Evolutionary conservation across 2,888 invertebrate genomes (phyloP).

Genomic region (Malthinus seriepunctatus): DNA sequence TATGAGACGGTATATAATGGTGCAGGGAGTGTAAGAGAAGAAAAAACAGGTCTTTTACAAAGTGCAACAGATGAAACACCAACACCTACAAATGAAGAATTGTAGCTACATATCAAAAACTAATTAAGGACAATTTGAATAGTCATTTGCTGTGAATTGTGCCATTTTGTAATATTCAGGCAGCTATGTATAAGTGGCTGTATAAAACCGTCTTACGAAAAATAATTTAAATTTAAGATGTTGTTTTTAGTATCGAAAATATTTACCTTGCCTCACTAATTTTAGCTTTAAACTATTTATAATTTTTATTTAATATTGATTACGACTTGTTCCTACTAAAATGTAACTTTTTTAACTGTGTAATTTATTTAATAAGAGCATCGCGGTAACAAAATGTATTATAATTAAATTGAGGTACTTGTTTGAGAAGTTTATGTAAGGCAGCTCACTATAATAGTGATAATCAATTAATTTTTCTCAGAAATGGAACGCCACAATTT

Average conservation of each 20-base stretch:
- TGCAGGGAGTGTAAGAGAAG: constrained; percentile 55
- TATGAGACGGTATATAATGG: constrained; percentile 79
- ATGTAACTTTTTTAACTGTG: constrained; percentile 1
- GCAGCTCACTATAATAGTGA: constrained; percentile 7
- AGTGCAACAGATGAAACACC: constrained; percentile 57
- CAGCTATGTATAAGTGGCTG: constrained; percentile 20
- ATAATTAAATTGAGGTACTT: no score
- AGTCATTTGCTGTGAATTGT: constrained; percentile 54
- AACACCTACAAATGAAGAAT: constrained; percentile 45
- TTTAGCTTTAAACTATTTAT: constrained; percentile 12
- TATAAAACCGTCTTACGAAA: constrained; percentile 8
- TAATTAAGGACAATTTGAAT: constrained; percentile 25
- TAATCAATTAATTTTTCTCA: not conserved
- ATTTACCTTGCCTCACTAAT: constrained; percentile 24
- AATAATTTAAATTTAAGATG: constrained; percentile 4
- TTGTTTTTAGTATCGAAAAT: constrained; percentile 5
- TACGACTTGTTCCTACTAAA: constrained; percentile 12
- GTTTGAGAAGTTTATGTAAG: not conserved
- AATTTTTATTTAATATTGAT: constrained; percentile 11
- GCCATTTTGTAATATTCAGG: constrained; percentile 44
- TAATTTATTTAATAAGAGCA: constrained; percentile 1
- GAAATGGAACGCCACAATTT: not conserved
- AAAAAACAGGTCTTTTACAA: constrained; percentile 60
- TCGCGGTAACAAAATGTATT: not conserved
- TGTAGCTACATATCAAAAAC: constrained; percentile 41